A percentile compares a stretch with the other conserved stretches of the same genome.
phyloP scores from a whole-genome alignment of 2,797 vertebrate species.

The Gouania willdenowi region DNA sequence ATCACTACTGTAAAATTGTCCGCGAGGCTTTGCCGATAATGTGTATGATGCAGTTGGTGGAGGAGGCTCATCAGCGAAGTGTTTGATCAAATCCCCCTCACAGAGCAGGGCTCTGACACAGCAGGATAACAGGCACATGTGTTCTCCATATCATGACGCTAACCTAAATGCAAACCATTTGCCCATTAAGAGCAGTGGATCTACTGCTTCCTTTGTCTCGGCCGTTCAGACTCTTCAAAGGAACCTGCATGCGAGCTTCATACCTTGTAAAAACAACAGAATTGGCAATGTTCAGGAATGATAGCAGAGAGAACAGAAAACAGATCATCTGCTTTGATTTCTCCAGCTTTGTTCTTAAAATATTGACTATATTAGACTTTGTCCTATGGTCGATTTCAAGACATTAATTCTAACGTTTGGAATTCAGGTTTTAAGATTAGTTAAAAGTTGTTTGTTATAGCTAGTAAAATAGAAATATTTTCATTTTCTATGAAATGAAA shows the following conservation, averaged over 20 bases:
- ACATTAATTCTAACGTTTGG: too few species aligned
- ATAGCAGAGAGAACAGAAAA: slow-evolving; percentile 55
- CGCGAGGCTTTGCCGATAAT: slow-evolving; percentile 11
- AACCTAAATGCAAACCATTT: slow-evolving; percentile 71
- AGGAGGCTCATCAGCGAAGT: slow-evolving; percentile 30
- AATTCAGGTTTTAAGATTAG: too few species aligned
- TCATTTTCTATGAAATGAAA: too few species aligned
- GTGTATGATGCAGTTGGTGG: slow-evolving; percentile 32
- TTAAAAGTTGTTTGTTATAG: too few species aligned
- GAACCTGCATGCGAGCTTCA: slow-evolving; percentile 35
- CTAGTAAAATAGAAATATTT: too few species aligned
- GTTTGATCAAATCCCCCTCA: slow-evolving; percentile 58
- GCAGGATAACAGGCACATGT: slow-evolving; percentile 64
- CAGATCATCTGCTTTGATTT: slow-evolving; percentile 71
- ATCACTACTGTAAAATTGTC: background rate
- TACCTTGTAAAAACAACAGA: slow-evolving; percentile 70
- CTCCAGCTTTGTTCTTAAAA: slow-evolving; percentile 71
- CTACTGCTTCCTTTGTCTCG: slow-evolving; percentile 62
- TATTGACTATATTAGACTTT: slow-evolving; percentile 69
- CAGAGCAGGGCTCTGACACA: slow-evolving; percentile 43
- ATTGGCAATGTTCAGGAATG: slow-evolving; percentile 53
- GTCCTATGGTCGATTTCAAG: too few species aligned
- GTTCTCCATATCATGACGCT: slow-evolving; percentile 68
- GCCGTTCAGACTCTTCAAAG: slow-evolving; percentile 70
- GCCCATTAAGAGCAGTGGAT: slow-evolving; percentile 69